Percentiles rank a stretch among this genome's conserved stretches.
Conservation (phyloP, 2,797 vertebrate genomes). For the Carapus acus region DNA sequence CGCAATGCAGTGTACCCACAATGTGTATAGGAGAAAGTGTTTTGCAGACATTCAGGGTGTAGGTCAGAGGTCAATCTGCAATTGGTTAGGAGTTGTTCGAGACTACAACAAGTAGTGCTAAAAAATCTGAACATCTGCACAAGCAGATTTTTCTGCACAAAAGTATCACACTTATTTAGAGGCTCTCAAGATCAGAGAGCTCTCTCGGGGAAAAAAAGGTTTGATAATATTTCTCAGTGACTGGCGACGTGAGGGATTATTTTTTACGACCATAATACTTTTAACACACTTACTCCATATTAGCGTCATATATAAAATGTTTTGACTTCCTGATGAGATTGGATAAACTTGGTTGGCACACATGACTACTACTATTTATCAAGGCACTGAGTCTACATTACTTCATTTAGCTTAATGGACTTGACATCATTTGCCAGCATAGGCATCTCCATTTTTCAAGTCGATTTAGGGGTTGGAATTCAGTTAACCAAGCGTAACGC, state of each 20-base stretch:
- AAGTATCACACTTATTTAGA: no score
- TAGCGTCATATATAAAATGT: neutral
- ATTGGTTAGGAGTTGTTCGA: no score
- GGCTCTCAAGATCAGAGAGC: no score
- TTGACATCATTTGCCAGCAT: slow-evolving; percentile 3
- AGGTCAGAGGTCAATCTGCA: no score
- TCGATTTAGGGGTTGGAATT: neutral
- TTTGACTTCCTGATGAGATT: neutral
- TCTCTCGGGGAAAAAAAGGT: no score
- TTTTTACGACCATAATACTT: neutral
- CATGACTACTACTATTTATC: neutral
- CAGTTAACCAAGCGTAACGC: neutral
- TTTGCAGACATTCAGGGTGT: no score
- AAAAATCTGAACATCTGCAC: no score
- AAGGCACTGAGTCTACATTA: neutral
- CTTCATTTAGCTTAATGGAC: slow-evolving; percentile 3
- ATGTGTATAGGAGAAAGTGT: no score
- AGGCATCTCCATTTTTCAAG: slow-evolving; percentile 2
- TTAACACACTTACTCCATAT: neutral
- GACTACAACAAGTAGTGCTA: no score
- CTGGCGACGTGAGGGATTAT: neutral
- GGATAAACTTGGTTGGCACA: neutral
- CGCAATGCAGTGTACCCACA: no score
- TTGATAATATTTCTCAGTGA: no score
- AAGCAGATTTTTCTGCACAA: no score